Evolutionary conservation across 2,888 invertebrate genomes (phyloP), one percentile per base, ranked within the genome.

Genomic region (Archaeoteleia sp.): DNA sequence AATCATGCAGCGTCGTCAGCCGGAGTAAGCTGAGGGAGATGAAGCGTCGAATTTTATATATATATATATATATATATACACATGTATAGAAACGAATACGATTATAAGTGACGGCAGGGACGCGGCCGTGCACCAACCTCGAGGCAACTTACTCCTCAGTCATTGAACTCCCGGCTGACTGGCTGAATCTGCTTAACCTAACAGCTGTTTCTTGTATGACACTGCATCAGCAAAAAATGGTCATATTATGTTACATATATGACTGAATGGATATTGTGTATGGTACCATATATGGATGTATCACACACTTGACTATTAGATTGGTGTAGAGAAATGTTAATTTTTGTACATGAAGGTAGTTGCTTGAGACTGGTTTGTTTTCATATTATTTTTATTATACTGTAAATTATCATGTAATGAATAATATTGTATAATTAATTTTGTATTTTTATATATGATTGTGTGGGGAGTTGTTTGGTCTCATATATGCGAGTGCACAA

Each of bases 141-240:
- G 68, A 53, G 67, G 60, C 70, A 43, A 51, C 63, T 72, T 62
- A 73, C 76, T 80, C 76, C 75, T 74, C 81, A 82, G 83, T 83
- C 83, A 82, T 83, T 83, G 83, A 83, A 83, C 83, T 78, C 82
- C 40, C 61, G 54, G 57, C 61, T 70, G 75, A 55, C 67, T 58
- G 48, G 58, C 58, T 54, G 48, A 61, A 66, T 58, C 77, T 58
- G 55, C 79, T 77, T 79, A 79, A 79, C 81, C 75, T 74, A 81
- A 81, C 83, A 82, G 82, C 83, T 82, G 82, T 83, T 83, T 82
- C 81, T 79, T 80, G 78, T 77, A 75, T 72, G 69, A 51, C 69
- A 61, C 43, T 60, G 30, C 43, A 10, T 53, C 8, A 30, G 9
- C 37, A 63, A 61, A 61, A 57, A 9, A 9, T 32, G 10, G 12